phyloP scores from a whole-genome alignment of 2,888 invertebrate genomes.

The Bugula neritina region DNA sequence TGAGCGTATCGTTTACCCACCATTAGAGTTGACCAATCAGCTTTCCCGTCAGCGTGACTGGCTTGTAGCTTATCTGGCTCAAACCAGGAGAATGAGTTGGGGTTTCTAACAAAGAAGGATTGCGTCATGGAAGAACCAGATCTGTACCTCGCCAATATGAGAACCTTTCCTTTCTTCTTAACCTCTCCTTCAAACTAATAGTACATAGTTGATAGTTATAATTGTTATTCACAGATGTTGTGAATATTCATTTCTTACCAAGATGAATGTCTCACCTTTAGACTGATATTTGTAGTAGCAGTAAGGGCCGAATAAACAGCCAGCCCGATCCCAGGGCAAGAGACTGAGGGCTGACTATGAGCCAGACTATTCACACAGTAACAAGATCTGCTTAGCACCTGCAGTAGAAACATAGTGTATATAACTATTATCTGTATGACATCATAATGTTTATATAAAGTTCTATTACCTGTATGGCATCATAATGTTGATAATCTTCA shows the following conservation, averaged over 20 bases:
- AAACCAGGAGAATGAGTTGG: constrained; percentile 9
- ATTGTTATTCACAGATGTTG: too few species aligned
- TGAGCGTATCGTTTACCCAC: too few species aligned
- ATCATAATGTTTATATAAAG: too few species aligned
- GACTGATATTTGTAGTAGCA: not conserved
- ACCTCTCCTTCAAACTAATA: constrained; percentile 4
- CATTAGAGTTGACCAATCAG: not conserved
- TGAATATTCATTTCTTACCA: too few species aligned
- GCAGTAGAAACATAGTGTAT: not conserved
- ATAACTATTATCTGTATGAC: too few species aligned
- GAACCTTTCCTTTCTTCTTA: constrained; percentile 13
- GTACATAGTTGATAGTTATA: not conserved
- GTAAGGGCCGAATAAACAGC: not conserved
- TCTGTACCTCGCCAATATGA: constrained; percentile 17
- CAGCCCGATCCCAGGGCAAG: not conserved
- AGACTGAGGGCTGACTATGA: not conserved
- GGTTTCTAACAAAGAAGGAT: constrained; percentile 21
- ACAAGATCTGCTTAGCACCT: not conserved
- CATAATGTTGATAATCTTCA: too few species aligned
- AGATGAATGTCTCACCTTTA: not conserved
- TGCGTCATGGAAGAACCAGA: constrained; percentile 25
- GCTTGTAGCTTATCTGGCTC: constrained; percentile 4
- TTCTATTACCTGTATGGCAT: too few species aligned
- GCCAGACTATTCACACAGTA: not conserved
- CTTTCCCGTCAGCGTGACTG: not conserved